These are phyloP conservation scores for Yponomeuta sedellus DNA, from an alignment of 2,888 invertebrate genomes.

Conservation along the genomic window DNA sequence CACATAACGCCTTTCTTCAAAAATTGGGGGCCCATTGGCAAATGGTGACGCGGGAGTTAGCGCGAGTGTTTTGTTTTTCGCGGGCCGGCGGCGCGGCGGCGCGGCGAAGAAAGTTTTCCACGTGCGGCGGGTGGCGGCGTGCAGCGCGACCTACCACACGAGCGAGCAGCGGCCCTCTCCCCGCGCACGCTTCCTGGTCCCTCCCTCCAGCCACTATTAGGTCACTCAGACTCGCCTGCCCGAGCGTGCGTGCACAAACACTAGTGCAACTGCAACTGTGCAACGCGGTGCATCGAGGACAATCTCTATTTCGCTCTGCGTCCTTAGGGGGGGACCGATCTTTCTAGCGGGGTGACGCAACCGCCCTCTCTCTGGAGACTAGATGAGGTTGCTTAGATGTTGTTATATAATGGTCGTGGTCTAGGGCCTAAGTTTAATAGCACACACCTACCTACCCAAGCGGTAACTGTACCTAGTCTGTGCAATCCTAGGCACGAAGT, in stretches of 20 bases:
- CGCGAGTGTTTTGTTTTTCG: conserved; percentile 8
- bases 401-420: background rate
- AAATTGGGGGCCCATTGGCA: background rate
- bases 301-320: conserved; percentile 75
- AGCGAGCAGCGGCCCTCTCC: conserved; percentile 55
- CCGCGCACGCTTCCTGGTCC: conserved; percentile 61
- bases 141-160: conserved; percentile 74
- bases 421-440: background rate
- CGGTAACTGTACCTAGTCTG: background rate
- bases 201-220: conserved; percentile 75
- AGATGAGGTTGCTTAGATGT: conserved; percentile 7
- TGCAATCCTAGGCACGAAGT: too few relatives aligned
- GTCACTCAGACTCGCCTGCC: conserved; percentile 61
- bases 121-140: conserved; percentile 54
- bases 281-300: conserved; percentile 76
- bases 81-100: conserved; percentile 19
- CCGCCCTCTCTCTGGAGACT: conserved; percentile 23
- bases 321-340: conserved; percentile 75
- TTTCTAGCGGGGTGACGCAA: conserved; percentile 73
- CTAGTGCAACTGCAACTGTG: conserved; percentile 67
- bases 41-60: background rate
- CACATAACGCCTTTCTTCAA: background rate
- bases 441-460: background rate
- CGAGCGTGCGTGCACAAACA: conserved; percentile 69
- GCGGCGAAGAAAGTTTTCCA: conserved; percentile 57